Evolutionary conservation across 1,140 invertebrate genomes (phyloP).

Genomic region (Ooceraea biroi): DNA sequence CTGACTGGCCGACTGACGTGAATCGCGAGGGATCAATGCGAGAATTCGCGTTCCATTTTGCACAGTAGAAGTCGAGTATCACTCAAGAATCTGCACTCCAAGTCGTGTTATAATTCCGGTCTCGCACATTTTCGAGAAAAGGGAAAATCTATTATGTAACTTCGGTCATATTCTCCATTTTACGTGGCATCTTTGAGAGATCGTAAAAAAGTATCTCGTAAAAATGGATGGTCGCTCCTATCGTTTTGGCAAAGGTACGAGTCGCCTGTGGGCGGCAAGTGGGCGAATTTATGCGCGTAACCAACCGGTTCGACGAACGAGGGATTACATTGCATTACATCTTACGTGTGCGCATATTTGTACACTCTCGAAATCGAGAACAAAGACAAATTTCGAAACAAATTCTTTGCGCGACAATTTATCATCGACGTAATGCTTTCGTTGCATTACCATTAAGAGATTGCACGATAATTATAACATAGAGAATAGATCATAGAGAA

Average conservation of each 20-base stretch:
- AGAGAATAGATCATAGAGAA: background rate
- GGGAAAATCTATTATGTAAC: too few species aligned
- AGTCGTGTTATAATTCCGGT: too few species aligned
- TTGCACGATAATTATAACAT: too few species aligned
- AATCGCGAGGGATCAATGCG: background rate
- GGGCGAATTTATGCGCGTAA: conserved; percentile 68
- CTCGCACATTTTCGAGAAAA: too few species aligned
- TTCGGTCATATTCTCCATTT: too few species aligned
- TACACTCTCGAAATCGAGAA: background rate
- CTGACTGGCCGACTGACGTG: background rate
- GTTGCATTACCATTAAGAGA: background rate
- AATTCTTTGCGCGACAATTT: background rate
- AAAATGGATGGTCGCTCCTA: background rate
- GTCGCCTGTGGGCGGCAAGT: conserved; percentile 54
- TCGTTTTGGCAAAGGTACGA: conserved; percentile 18
- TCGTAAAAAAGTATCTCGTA: background rate
- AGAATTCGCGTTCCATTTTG: background rate
- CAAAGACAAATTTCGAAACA: background rate
- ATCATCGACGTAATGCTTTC: background rate
- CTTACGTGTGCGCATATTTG: conserved; percentile 30
- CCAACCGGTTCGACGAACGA: conserved; percentile 64
- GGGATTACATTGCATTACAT: conserved; percentile 69
- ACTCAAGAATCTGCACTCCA: background rate
- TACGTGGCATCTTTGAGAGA: too few species aligned
- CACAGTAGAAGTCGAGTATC: background rate